Base-by-base conservation (phyloP, 2,797 vertebrate species). In the Neopelma chrysocephalum region DNA sequence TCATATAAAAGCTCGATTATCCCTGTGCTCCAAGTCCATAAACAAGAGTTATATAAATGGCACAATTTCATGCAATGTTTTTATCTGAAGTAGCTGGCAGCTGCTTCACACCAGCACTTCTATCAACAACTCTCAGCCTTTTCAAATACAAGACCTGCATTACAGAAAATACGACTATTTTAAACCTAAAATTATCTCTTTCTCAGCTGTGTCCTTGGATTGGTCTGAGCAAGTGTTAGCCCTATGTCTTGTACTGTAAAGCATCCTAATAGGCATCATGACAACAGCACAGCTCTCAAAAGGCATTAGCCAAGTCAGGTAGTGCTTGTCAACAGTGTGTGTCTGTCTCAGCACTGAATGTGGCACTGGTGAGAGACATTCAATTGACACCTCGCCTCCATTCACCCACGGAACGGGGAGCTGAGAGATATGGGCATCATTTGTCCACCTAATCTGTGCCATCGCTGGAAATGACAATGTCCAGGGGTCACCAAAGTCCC, bases 51-150 rank as follows among this genome's bases (percentile, higher is more conserved):
- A 84, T 22, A 88, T 27, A 91, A 96, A 94, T 26, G 91, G 80
- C 73, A 90, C 60, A 20, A 45, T 82, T 94, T 86, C 85, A 88
- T 82, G 85, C 56, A 69, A 4, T 6, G 29, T 51, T 93, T 58
- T 86, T 83, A 88, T 95, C 85, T 84, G 87, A 88, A 91, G 87
- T 85, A 94, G 85, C 91, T 94, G 82, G 87, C 91, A 94, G 82
- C 81, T 79, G 68, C n/a, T n/a, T 80, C 75, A 89, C 79, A 93
- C 92, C 78, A 94, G 53, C 75, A 54, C 60, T 87, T 89, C 93
- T 61, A 93, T 89, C 91, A 95, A 66, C 87, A 93, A 8, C 70
- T 79, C 71, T 27, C 62, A 84, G 70, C 66, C 73, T 69, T 96
- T 90, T 73, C 77, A 84, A 87, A 95, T 43, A 68, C n/a, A 70